Base-by-base conservation (phyloP, 2,113 vertebrate species). In the Pomatorhinus ruficollis region DNA sequence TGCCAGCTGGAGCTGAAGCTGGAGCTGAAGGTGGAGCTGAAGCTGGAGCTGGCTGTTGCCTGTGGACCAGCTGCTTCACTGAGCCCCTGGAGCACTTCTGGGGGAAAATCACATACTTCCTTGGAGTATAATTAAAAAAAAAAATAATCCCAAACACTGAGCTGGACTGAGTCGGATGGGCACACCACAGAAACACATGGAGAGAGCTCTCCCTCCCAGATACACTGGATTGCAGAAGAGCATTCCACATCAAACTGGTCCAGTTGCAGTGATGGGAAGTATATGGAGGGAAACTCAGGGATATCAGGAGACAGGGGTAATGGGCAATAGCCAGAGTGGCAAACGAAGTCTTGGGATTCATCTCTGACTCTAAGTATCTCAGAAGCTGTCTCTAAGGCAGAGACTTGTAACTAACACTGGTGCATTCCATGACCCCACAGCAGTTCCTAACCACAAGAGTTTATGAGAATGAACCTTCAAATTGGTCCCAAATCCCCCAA, bases 241-340 rank as follows among this genome's bases (percentile, higher is more conserved):
- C 31, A 35, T 5, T 28, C 16, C 3, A 1, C 5, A 12, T 10
- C 39, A 63, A 40, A 83, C 40, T 18, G 45, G 37, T 61, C 33
- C 31, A n/a, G 44, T 19, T 40, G 66, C 44, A 30, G 78, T 9
- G 35, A 52, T 37, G 59, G 59, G 30, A 90, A 52, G 33, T 7
- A 24, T 4, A 17, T 0, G 7, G 49, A 54, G 21, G 44, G 9
- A 23, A 69, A 54, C 49, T 22, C 1, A 1, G 49, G 30, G 28
- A 28, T 40, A 28, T 25, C 6, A 30, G 61, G 24, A 47, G 35
- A 45, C 12, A 18, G 27, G 25, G 33, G 11, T 15, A 53, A n/a
- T 4, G 24, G 17, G 52, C 20, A 68, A 40, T 3, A 47, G 40
- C 12, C 45, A 56, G 52, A 8, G 60, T 15, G 4, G 63, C 24